Base-by-base conservation (phyloP, 2,888 invertebrate genomes). In the Rutpela maculata region DNA sequence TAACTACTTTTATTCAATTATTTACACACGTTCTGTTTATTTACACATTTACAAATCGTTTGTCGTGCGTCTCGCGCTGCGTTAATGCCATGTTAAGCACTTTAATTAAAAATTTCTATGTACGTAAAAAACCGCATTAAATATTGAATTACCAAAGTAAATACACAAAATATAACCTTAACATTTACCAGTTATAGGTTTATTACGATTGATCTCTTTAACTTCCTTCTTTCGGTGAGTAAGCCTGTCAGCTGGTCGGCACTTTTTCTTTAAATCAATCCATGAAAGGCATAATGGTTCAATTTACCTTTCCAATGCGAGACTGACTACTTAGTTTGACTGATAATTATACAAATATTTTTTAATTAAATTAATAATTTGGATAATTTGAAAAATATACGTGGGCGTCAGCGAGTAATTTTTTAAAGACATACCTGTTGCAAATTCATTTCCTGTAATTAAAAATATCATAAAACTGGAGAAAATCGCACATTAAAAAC, bases 351-450 rank as follows among this genome's bases (percentile, higher is more conserved):
- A 56, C 9, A 18, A 56, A 9, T 18, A 56, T 10, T 18, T 3
- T 0, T 18, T n/a, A 56, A 56, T 9, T 56, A 56, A 56, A 56
- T 56, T 17, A 56, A 17, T 18, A 11, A 57, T 17, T 19, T 2
- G 56, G 7, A 18, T 26, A 26, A 35, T 22, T 19, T 11, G 59
- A 59, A 59, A 60, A 19, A 60, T 38, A 70, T 43, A 43, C 43
- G 60, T 60, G 60, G 60, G 70, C 35, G 26, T 38, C n/a, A 12
- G 18, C 10, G 15, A 22, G 15, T n/a, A 17, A 35, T 60, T 59
- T 38, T 62, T 35, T 26, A 26, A 2, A 31, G 10, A 55, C 79
- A 57, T 76, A 79, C 79, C 76, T 79, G 79, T 60, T 79, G 79
- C 55, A 81, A 68, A 78, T 76, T 81, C 81, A 81, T 71, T 50